These are phyloP conservation scores for Hiodon tergisus DNA, from an alignment of 2,113 vertebrate species.

Conservation along the genomic window DNA sequence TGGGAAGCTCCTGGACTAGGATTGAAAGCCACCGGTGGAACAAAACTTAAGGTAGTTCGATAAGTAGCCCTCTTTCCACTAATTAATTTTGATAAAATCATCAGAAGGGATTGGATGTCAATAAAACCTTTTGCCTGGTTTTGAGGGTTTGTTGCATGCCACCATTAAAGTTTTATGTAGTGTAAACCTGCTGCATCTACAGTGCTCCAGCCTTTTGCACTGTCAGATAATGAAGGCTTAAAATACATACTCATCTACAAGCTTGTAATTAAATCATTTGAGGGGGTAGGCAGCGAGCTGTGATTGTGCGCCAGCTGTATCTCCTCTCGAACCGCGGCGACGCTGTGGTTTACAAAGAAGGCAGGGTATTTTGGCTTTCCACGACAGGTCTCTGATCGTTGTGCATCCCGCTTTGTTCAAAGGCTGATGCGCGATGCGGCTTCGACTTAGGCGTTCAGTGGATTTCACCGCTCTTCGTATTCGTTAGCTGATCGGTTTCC, in stretches of 20 bases:
- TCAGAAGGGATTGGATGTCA: too few relatives aligned
- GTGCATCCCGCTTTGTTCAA: too few relatives aligned
- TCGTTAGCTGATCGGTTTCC: too few relatives aligned
- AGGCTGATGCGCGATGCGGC: too few relatives aligned
- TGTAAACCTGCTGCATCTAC: constrained; percentile 27
- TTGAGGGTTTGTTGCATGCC: not conserved
- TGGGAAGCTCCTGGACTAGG: too few relatives aligned
- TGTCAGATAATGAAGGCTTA: constrained; percentile 55
- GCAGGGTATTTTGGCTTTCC: constrained; percentile 30
- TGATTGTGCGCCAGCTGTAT: constrained; percentile 55
- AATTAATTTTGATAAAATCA: too few relatives aligned
- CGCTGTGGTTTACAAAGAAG: constrained; percentile 45
- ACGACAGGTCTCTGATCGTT: not conserved
- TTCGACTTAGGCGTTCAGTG: too few relatives aligned
- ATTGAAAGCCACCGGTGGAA: too few relatives aligned
- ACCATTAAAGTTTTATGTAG: constrained; percentile 13
- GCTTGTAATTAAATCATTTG: constrained; percentile 60
- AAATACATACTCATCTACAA: constrained; percentile 53
- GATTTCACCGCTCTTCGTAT: too few relatives aligned
- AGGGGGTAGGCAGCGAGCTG: constrained; percentile 50
- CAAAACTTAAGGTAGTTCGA: too few relatives aligned
- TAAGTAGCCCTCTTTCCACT: too few relatives aligned
- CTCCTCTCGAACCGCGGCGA: constrained; percentile 55
- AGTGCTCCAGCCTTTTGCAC: constrained; percentile 41
- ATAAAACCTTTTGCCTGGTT: too few relatives aligned